These are phyloP conservation scores for Asbolus verrucosus DNA, from an alignment of 1,140 invertebrate species.

Conservation along the genomic window DNA sequence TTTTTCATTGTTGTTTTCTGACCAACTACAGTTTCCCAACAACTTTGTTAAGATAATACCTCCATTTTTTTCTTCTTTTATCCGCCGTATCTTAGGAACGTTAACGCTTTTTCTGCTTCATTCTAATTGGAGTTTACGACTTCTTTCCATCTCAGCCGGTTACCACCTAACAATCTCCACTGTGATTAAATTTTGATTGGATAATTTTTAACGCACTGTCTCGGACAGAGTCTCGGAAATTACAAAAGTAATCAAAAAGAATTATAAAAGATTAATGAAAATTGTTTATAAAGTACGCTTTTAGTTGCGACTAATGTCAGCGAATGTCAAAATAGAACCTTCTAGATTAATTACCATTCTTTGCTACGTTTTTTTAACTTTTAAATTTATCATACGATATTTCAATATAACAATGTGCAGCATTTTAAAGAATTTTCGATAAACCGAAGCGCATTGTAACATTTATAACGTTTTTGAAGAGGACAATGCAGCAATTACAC, in stretches of 20 bases:
- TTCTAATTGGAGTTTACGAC: conserved; percentile 44
- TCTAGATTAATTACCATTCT: neutral
- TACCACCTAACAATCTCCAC: conserved; percentile 38
- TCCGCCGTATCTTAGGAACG: neutral
- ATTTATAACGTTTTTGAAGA: too few species aligned
- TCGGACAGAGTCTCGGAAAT: conserved; percentile 27
- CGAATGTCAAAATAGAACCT: neutral
- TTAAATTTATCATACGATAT: too few species aligned
- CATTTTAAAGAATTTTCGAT: too few species aligned
- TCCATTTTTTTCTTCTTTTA: conserved; percentile 20
- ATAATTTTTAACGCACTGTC: conserved; percentile 42
- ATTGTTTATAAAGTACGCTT: conserved; percentile 17
- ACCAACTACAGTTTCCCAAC: neutral
- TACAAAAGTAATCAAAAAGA: conserved; percentile 44
- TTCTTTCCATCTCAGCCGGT: conserved; percentile 38
- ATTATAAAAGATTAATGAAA: conserved; percentile 42
- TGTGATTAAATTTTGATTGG: conserved; percentile 43
- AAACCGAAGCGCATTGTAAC: too few species aligned
- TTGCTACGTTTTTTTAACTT: too few species aligned
- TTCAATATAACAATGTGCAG: too few species aligned
- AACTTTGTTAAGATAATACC: conserved; percentile 9
- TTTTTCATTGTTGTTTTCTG: neutral
- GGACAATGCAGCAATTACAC: conserved; percentile 16
- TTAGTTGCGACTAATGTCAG: conserved; percentile 7
- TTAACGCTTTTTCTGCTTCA: conserved; percentile 16